Base-by-base conservation (phyloP, 2,113 vertebrate species). In the Nibea coibor region DNA sequence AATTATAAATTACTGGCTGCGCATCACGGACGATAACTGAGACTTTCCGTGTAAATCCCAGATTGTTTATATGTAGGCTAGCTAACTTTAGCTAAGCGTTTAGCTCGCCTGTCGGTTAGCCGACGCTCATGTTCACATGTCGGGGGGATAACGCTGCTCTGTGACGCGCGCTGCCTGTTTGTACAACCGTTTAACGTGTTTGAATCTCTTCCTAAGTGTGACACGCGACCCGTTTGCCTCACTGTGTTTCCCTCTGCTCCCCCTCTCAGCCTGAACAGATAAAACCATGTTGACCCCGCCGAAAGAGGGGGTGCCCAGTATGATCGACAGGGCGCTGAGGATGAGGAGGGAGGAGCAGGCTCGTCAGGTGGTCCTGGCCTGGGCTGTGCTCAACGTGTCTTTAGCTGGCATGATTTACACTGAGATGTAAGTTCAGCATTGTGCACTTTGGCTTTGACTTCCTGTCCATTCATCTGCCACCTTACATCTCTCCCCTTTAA, bases 351-450 rank as follows among this genome's bases (percentile, higher is more conserved):
- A 99, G 86, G 94, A 95, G 0, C 96, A 98, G 93, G 96, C 93
- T 48, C 94, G 96, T 14, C 97, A 97, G 78, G 95, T 97, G 56
- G 93, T 97, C 64, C 95, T 98, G 72, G 97, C 97, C 59, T 99
- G 98, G 98, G 97, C 96, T 0, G 94, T 99, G 15, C 96, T 99
- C 10, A 98, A 99, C 51, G 83, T 97, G 0, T 97, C 97, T 3
- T 10, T 98, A 2, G 98, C 97, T 8, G 97, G 98, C 61, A 98
- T 99, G 96, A 96, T 99, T 88, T 99, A 98, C 76, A 97, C 96
- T 5, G 98, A 99, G 91, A 99, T 99, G 98, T 98, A 73, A 72
- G 16, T 16, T 72, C 22, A 35, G 17, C 35, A 9, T 19, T 4
- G 17, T 90, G 51, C 58, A 39, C 31, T 35, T 2, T 24, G 14